Evolutionary conservation across 2,888 invertebrate species (phyloP).

Genomic region (Phragmatobia fuliginosa): DNA sequence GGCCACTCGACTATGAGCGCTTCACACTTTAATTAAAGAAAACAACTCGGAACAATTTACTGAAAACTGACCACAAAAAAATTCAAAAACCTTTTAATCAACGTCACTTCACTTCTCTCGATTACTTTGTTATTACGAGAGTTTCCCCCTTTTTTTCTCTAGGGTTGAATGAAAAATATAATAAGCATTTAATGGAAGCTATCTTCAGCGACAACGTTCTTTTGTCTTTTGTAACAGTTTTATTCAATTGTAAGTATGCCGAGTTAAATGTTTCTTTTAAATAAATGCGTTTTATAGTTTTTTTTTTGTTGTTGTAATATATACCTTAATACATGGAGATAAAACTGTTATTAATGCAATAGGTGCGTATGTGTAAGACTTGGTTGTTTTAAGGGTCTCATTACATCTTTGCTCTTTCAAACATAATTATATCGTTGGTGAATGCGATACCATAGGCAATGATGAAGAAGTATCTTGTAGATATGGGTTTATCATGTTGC

Average conservation of each 20-base stretch:
- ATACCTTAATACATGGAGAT: neutral
- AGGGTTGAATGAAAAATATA: conserved; percentile 43
- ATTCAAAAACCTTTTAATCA: conserved; percentile 44
- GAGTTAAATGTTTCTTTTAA: neutral
- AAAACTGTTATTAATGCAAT: too few relatives aligned
- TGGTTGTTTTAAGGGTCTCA: too few relatives aligned
- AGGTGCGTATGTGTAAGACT: too few relatives aligned
- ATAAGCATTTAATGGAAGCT: conserved; percentile 34
- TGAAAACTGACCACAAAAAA: conserved; percentile 28
- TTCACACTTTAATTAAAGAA: neutral
- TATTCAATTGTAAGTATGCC: conserved; percentile 39
- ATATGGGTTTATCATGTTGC: too few relatives aligned
- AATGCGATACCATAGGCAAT: too few relatives aligned
- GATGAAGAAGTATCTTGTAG: too few relatives aligned
- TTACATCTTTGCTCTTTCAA: too few relatives aligned
- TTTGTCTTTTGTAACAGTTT: conserved; percentile 28
- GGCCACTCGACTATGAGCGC: too few relatives aligned
- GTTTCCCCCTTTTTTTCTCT: conserved; percentile 48
- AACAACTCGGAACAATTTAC: conserved; percentile 11
- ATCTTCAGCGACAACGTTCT: conserved; percentile 27
- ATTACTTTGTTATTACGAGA: conserved; percentile 55
- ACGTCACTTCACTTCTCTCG: conserved; percentile 59
- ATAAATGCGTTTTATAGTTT: neutral
- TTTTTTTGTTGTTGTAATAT: neutral
- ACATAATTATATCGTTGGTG: too few relatives aligned